Evolutionary conservation across 2,888 invertebrate genomes (phyloP).

Genomic region (Chrysolina oricalcia): DNA sequence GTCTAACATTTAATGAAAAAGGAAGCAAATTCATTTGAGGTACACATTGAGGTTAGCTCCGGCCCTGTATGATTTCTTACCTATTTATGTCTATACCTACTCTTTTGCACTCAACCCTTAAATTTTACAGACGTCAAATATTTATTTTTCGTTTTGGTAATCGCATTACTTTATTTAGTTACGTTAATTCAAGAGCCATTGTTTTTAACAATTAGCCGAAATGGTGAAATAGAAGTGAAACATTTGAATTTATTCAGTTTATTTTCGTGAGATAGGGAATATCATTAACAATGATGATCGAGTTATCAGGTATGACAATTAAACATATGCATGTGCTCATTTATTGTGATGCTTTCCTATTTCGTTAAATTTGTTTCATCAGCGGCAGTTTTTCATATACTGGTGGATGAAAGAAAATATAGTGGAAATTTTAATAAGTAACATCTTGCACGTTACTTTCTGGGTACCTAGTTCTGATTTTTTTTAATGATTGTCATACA

Average conservation of each 20-base stretch:
- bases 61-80: background rate
- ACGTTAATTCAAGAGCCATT: conserved; percentile 29
- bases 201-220: conserved; percentile 21
- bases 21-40: too few relatives aligned
- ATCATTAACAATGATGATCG: conserved; percentile 12
- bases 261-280: background rate
- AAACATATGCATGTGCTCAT: too few relatives aligned
- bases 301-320: conserved; percentile 18
- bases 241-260: background rate
- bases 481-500: too few relatives aligned
- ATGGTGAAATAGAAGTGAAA: background rate
- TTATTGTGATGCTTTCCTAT: too few relatives aligned
- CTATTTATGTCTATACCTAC: background rate
- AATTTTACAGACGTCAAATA: conserved; percentile 45
- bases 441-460: too few relatives aligned
- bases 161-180: conserved; percentile 22
- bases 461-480: too few relatives aligned
- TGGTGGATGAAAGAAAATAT: too few relatives aligned
- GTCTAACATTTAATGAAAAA: too few relatives aligned
- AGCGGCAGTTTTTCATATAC: too few relatives aligned
- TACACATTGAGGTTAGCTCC: too few relatives aligned
- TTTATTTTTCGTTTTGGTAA: conserved; percentile 24
- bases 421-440: too few relatives aligned
- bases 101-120: conserved; percentile 46
- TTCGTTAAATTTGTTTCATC: too few relatives aligned